Evolutionary conservation across 2,888 invertebrate genomes (phyloP), one percentile per base, ranked within the genome.

Genomic region (Meghimatium bilineatum): DNA sequence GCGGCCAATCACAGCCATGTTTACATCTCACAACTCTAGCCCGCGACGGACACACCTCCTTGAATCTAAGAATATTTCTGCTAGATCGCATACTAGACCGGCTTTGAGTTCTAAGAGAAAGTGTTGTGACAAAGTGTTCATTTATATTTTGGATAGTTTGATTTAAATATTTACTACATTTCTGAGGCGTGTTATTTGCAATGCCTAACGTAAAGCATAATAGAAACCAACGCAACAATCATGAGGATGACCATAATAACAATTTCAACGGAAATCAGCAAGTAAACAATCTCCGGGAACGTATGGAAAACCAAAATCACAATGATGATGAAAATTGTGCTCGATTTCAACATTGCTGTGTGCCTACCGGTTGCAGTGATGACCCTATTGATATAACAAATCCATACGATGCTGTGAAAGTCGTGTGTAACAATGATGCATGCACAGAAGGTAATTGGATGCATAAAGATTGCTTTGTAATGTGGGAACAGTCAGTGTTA

Each of bases 381-480:
- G 90, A 90, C 80, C 77, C 88, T 44, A 90, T 91, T 69, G 90
- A 91, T 81, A 87, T 87, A 20, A 85, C 89, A 29, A 91, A 93
- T 74, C 91, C 93, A 20, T 88, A 88, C 17, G 91, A 92, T 86
- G 96, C 96, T 75, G 96, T 98, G 89, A 96, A 96, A 93, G 97
- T 99, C 85, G 95, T 96, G 88, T 99, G 99, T 95, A 98, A 97
- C 95, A 98, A 98, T 94, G 98, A 98, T 93, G 95, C 96, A 92
- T 99, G 99, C 95, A 95, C 95, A 87, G 95, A 95, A 91, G 97
- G 98, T 87, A 96, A 96, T 93, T 98, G 96, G 93, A 98, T 99
- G 98, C 98, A 99, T 95, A 96, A 96, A 89, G 97, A 97, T 94
- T 99, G 98, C 94, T 98, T 98, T 95, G 97, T 97, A 89, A 95